These are phyloP conservation scores for Syngnathus typhle DNA, from an alignment of 2,113 vertebrate species.

Conservation along the genomic window DNA sequence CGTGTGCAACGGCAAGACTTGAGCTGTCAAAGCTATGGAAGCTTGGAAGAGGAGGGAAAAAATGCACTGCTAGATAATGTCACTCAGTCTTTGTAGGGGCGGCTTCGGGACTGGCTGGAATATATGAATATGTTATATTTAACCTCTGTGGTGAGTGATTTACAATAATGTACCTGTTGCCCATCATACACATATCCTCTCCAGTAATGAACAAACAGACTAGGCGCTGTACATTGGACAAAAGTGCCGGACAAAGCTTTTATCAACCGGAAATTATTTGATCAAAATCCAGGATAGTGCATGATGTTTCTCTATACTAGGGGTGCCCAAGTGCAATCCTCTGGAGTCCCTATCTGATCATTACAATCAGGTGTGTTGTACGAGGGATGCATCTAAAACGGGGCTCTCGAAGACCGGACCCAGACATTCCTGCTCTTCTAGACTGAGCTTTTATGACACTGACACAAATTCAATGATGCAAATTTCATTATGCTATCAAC, in stretches of 20 bases:
- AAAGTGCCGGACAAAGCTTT: conserved; percentile 11
- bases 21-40: conserved; percentile 51
- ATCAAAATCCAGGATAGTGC: conserved; percentile 15
- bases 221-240: conserved; percentile 23
- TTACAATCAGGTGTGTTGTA: no score
- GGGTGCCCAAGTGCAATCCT: no score
- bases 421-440: not conserved
- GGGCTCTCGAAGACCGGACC: no score
- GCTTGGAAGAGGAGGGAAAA: conserved; percentile 29
- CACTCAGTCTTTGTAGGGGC: conserved; percentile 53
- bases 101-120: conserved; percentile 39
- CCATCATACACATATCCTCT: conserved; percentile 37
- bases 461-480: no score
- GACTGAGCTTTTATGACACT: not conserved
- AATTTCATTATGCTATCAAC: no score
- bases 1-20: conserved; percentile 28
- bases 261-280: conserved; percentile 12
- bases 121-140: conserved; percentile 39
- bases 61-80: conserved; percentile 55
- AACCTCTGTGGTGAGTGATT: conserved; percentile 24
- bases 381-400: no score
- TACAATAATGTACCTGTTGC: conserved; percentile 22
- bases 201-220: conserved; percentile 23
- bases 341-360: no score
- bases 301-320: not conserved